Percentiles rank a stretch among this genome's conserved stretches.
Evolutionary conservation across 2,797 vertebrate species (phyloP).

Genomic region (Phalloptychus januarius): DNA sequence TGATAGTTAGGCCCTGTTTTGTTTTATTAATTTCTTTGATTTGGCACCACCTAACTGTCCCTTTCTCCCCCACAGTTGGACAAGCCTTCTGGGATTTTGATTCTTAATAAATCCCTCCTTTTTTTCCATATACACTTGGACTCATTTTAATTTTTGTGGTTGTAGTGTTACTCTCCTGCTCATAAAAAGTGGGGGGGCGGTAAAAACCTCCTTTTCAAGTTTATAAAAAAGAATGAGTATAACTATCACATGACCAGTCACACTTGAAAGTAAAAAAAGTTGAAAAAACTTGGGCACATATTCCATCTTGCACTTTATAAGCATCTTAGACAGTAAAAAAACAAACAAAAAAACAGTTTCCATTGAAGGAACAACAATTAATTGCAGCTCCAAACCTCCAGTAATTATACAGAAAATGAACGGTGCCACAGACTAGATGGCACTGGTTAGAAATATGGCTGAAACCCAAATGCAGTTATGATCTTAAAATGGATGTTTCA

Average conservation of each 20-base stretch:
- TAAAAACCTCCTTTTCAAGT: too few species aligned
- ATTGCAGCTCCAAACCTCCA: neutral
- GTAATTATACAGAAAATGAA: neutral
- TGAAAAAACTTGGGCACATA: neutral
- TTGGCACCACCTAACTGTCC: too few species aligned
- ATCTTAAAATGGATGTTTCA: constrained; percentile 1
- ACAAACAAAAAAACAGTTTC: neutral
- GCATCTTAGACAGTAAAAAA: neutral
- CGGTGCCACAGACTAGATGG: neutral
- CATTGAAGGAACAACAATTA: neutral
- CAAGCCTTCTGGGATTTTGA: too few species aligned
- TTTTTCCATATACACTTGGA: too few species aligned
- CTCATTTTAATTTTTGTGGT: too few species aligned
- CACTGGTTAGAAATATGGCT: neutral
- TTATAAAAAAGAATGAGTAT: neutral
- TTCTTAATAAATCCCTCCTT: too few species aligned
- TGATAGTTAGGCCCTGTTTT: too few species aligned
- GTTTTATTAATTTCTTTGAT: too few species aligned
- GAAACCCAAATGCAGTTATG: neutral
- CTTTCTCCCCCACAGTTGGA: too few species aligned
- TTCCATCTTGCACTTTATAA: neutral
- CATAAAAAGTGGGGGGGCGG: too few species aligned
- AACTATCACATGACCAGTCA: neutral
- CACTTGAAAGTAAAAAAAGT: neutral
- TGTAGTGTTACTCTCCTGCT: too few species aligned